phyloP scores from a whole-genome alignment of 92 coral and sea anemone species.

The Blastomussa wellsi region DNA sequence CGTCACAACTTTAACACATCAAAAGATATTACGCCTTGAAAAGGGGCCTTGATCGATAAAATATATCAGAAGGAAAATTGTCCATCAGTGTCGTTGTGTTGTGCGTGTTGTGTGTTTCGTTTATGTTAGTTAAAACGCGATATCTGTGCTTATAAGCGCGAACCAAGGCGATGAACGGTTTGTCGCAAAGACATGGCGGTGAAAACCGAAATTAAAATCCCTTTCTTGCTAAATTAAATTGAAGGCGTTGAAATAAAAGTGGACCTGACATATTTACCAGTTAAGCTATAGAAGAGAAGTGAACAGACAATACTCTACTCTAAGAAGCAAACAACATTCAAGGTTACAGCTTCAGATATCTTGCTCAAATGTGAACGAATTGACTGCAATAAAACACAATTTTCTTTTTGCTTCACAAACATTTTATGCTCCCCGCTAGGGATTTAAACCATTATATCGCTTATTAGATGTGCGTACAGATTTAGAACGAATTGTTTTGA shows the following conservation, averaged over 20 bases:
- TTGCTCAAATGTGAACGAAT: background rate
- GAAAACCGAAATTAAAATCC: background rate
- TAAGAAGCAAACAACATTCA: background rate
- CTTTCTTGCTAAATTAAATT: slow-evolving; percentile 6
- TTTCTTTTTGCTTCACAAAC: background rate
- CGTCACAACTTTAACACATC: background rate
- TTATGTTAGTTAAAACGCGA: background rate
- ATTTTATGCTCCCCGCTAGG: background rate
- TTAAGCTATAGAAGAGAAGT: background rate
- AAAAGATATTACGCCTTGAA: background rate
- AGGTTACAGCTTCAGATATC: background rate
- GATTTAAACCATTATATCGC: background rate
- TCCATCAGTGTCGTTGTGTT: background rate
- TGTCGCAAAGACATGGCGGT: background rate
- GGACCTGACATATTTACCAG: background rate
- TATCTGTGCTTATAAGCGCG: background rate
- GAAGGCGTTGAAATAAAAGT: background rate
- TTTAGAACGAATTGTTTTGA: background rate
- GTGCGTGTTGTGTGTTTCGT: background rate
- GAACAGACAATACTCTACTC: background rate
- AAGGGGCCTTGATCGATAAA: background rate
- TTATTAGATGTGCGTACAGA: background rate
- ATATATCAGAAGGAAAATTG: background rate
- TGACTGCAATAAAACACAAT: background rate
- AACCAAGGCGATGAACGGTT: background rate